Percentiles rank a stretch among this genome's conserved stretches.
These are phyloP conservation scores for Bradypodion ventrale DNA, from an alignment of 2,797 vertebrate genomes.

Conservation along the genomic window DNA sequence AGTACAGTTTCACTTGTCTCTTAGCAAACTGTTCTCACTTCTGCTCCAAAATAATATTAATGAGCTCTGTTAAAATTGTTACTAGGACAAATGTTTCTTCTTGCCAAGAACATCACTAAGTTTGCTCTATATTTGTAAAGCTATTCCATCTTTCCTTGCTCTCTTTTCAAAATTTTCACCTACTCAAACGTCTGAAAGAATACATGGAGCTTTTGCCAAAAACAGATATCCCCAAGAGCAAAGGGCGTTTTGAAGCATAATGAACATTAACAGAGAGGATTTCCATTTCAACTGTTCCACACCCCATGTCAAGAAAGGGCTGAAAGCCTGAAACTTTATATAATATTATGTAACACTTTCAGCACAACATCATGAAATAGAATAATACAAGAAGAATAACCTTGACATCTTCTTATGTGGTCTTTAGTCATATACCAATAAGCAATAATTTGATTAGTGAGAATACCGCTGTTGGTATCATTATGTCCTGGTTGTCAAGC, in stretches of 20 bases:
- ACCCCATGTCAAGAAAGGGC: neutral
- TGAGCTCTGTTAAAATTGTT: neutral
- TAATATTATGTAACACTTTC: slow-evolving; percentile 19
- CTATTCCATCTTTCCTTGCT: neutral
- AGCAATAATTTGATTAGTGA: neutral
- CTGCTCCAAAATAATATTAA: neutral
- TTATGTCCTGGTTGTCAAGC: too few relatives aligned
- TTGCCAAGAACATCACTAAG: neutral
- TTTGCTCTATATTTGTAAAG: neutral
- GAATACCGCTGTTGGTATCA: neutral
- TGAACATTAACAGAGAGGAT: neutral
- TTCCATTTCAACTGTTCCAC: slow-evolving; percentile 1
- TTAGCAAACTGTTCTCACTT: neutral
- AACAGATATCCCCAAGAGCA: neutral
- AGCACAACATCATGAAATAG: neutral
- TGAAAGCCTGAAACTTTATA: neutral
- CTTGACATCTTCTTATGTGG: neutral
- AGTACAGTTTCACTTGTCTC: neutral
- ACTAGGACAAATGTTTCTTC: neutral
- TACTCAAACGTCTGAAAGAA: neutral
- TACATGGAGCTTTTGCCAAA: neutral
- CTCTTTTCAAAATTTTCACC: neutral
- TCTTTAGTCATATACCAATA: neutral
- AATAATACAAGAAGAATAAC: neutral
- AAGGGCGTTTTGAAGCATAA: slow-evolving; percentile 1